Evolutionary conservation across 2,797 vertebrate species (phyloP), one percentile per base, ranked within the genome.

Genomic region (Schizopygopsis pylzovi): DNA sequence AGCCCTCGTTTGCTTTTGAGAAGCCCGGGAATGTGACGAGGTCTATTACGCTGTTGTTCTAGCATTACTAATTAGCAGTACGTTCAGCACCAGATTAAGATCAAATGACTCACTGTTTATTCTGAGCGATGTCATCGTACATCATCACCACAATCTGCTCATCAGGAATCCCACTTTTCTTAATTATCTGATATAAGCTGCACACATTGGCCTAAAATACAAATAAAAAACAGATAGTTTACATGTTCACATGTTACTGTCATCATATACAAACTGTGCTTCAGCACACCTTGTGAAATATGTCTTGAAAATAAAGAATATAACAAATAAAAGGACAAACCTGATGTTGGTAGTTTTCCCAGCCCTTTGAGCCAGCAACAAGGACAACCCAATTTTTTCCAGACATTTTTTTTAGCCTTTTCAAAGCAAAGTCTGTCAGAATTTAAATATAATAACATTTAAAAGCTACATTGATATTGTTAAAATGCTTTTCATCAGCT

Each of bases 271-370:
- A 75, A 20, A 3, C 45, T 20, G 4, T 49, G 15, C 16, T 25
- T 10, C 71, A 20, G n/a, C 8, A 47, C 71, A 73, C 5, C 13
- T 72, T 25, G 43, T 8, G n/a, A 12, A 75, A 18, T 28, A 18
- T 49, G 3, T 73, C 45, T 49, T 73, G 15, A 6, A 25, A 63
- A 28, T 25, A 72, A 15, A 12, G 41, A 71, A 45, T 25, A 70
- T 10, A 6, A 39, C 1, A 49, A 7, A 7, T 18, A 71, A 5
- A 52, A 75, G 25, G 15, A 54, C 68, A 9, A 73, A 89, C 86
- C 84, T 89, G 88, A 5, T 86, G 84, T n/a, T 20, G 39, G 18
- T 89, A 89, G 47, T 88, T 52, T 7, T 59, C 13, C 87, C 87
- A 88, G 47, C 3, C 41, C 79, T 70, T 81, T 63, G 87, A 76